These are phyloP conservation scores for Zhuqinia jingwanae DNA, from an alignment of 2,888 invertebrate species.

Conservation along the genomic window DNA sequence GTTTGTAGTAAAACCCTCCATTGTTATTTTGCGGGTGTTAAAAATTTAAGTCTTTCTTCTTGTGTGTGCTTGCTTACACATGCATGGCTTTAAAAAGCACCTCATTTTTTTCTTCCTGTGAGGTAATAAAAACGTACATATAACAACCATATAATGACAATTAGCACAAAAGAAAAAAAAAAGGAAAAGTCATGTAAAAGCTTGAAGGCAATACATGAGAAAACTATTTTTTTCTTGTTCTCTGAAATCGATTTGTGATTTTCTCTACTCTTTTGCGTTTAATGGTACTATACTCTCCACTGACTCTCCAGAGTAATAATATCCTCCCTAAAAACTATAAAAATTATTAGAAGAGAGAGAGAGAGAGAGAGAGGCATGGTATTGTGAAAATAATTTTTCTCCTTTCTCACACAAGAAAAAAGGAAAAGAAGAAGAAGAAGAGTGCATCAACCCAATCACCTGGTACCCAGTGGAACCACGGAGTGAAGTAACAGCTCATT, in stretches of 20 bases:
- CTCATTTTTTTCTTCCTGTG: conserved; percentile 23
- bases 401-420: too few species aligned
- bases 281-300: conserved; percentile 18
- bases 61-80: background rate
- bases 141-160: background rate
- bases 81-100: too few species aligned
- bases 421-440: background rate
- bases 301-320: background rate
- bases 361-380: background rate
- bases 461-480: conserved; percentile 67
- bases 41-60: conserved; percentile 8
- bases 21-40: conserved; percentile 2
- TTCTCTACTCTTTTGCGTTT: background rate
- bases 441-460: conserved; percentile 47
- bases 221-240: conserved; percentile 35
- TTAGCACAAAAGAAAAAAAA: background rate
- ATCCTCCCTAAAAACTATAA: too few species aligned
- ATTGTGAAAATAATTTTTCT: background rate
- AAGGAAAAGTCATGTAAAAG: too few species aligned
- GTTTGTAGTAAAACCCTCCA: background rate
- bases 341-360: background rate
- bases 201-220: conserved; percentile 40
- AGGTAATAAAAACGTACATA: background rate
- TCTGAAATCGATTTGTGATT: conserved; percentile 22
- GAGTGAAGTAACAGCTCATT: background rate